These are phyloP conservation scores for Cirrhinus molitorella DNA, from an alignment of 2,797 vertebrate species.

Conservation along the genomic window DNA sequence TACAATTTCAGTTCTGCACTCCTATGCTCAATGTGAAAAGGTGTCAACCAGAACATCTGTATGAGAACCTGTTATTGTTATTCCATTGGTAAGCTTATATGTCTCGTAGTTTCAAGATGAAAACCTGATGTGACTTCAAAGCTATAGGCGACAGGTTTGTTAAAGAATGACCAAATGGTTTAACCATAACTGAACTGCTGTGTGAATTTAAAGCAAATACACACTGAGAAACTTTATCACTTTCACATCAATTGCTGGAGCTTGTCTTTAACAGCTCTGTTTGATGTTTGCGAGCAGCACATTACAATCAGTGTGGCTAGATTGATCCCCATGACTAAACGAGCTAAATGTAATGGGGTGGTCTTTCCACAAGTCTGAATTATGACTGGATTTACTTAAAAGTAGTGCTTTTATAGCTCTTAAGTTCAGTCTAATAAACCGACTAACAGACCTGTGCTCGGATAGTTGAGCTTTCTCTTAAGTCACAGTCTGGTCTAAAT, in stretches of 20 bases:
- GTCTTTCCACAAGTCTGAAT: slow-evolving; percentile 24
- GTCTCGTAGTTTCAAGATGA: slow-evolving; percentile 17
- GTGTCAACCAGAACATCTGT: background rate
- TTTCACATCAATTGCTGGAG: slow-evolving; percentile 35
- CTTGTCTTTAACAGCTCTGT: slow-evolving; percentile 36
- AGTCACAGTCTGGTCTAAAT: slow-evolving; percentile 18
- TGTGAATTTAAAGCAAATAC: slow-evolving; percentile 19
- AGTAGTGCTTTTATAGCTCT: background rate
- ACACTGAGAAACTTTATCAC: background rate
- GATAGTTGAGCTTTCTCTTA: background rate
- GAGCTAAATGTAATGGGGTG: slow-evolving; percentile 31
- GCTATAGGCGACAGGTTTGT: slow-evolving; percentile 7
- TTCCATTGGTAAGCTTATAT: background rate
- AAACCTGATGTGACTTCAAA: slow-evolving; percentile 35
- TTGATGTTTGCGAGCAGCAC: slow-evolving; percentile 45
- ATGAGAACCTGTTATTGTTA: background rate
- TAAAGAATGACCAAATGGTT: slow-evolving; percentile 14
- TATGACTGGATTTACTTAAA: slow-evolving; percentile 14
- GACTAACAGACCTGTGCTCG: background rate
- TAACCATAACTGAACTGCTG: slow-evolving; percentile 1
- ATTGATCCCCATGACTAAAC: slow-evolving; percentile 22
- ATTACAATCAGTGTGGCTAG: slow-evolving; percentile 8
- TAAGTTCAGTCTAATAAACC: slow-evolving; percentile 29
- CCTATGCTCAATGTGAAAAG: background rate
- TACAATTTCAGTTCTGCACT: too few relatives aligned